Conservation (phyloP, 2,797 vertebrate species). For the Antrozous pallidus region DNA sequence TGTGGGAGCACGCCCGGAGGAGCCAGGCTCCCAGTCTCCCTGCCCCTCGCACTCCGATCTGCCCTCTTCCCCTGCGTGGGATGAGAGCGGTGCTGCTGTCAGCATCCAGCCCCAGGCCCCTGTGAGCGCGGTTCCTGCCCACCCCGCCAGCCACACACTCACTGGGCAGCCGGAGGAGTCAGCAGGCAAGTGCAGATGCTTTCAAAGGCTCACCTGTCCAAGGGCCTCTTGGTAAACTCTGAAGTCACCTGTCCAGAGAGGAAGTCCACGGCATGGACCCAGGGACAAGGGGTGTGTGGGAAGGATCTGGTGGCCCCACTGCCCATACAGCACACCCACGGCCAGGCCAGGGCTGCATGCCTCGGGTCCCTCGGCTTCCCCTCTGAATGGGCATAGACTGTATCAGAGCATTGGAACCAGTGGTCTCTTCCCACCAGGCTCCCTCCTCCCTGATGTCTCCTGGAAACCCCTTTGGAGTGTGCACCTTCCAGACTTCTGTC, state of each 20-base stretch:
- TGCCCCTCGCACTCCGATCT: background rate
- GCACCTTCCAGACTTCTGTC: background rate
- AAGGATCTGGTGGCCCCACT: rapidly evolving
- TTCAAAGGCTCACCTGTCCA: background rate
- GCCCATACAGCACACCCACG: rapidly evolving
- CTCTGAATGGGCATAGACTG: too few species aligned
- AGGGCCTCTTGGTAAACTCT: background rate
- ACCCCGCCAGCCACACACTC: rapidly evolving
- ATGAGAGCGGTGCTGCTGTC: background rate
- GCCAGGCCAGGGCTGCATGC: background rate
- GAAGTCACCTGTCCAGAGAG: background rate
- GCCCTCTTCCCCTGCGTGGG: background rate
- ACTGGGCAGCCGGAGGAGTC: background rate
- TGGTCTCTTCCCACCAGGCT: background rate
- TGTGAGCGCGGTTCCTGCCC: background rate
- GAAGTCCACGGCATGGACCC: background rate
- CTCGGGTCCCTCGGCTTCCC: rapidly evolving
- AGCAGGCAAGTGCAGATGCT: background rate
- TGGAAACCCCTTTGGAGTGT: rapidly evolving
- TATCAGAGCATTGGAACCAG: background rate
- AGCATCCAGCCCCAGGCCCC: background rate
- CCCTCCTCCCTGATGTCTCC: background rate
- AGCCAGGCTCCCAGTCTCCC: background rate
- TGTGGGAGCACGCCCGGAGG: background rate
- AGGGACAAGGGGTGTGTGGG: background rate